These are phyloP conservation scores for Xanthorhoe designata DNA, from an alignment of 2,888 invertebrate species.

Conservation along the genomic window DNA sequence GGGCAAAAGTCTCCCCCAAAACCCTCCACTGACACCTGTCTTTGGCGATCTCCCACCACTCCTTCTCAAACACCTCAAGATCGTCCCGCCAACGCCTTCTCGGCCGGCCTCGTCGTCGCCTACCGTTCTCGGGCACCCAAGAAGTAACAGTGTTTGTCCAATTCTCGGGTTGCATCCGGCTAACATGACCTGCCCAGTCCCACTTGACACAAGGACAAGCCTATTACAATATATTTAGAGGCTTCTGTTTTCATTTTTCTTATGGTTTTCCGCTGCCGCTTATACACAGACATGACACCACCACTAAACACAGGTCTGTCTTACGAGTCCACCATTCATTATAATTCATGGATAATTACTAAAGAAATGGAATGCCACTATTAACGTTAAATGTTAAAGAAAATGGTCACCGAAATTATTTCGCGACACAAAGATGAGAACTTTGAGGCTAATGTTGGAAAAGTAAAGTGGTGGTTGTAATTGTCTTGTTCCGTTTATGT, in stretches of 20 bases:
- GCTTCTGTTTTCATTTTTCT: background rate
- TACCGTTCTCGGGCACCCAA: no score
- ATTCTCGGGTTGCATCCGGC: no score
- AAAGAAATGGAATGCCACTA: constrained; percentile 64
- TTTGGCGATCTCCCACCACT: no score
- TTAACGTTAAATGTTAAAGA: constrained; percentile 62
- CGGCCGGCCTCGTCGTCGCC: no score
- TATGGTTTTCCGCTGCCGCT: constrained; percentile 18
- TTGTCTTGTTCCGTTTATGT: constrained; percentile 29
- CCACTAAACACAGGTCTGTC: constrained; percentile 34
- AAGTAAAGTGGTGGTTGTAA: constrained; percentile 34
- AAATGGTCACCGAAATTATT: constrained; percentile 56
- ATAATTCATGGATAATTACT: constrained; percentile 56
- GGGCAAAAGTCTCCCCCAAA: no score
- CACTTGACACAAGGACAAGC: no score
- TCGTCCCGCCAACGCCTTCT: no score
- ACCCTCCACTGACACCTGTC: no score
- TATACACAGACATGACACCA: constrained; percentile 17
- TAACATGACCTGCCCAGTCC: no score
- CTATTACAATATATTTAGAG: no score
- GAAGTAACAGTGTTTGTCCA: no score
- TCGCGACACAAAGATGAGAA: constrained; percentile 62
- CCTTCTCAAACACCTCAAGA: no score
- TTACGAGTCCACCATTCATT: constrained; percentile 33
- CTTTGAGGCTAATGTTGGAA: constrained; percentile 40